Evolutionary conservation across 1,140 invertebrate genomes (phyloP).

Genomic region (Camponotus vicinus): DNA sequence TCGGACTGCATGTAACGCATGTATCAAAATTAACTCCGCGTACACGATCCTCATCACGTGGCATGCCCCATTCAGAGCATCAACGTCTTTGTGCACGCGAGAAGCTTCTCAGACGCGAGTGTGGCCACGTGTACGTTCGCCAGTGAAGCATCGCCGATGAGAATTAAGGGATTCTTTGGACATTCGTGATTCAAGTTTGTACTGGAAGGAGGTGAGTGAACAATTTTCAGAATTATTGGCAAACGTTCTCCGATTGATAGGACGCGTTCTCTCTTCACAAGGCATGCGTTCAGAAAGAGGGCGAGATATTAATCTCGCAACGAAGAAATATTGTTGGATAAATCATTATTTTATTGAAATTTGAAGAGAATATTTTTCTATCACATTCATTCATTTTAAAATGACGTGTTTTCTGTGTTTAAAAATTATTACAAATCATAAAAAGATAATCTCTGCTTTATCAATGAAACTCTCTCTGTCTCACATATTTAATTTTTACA

Average conservation of each 20-base stretch:
- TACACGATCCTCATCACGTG: constrained; percentile 62
- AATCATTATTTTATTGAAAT: background rate
- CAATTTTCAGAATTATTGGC: constrained; percentile 41
- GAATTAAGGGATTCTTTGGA: constrained; percentile 48
- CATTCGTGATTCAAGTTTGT: background rate
- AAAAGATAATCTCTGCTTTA: background rate
- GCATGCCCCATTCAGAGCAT: constrained; percentile 58
- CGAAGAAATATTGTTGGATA: background rate
- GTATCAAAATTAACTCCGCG: constrained; percentile 71
- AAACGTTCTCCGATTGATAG: constrained; percentile 64
- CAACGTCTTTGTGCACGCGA: constrained; percentile 30
- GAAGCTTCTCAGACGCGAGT: constrained; percentile 10
- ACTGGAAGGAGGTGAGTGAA: constrained; percentile 58
- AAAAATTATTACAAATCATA: background rate
- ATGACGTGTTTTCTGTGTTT: background rate
- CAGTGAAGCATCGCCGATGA: constrained; percentile 17
- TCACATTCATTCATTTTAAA: background rate
- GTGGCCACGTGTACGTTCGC: constrained; percentile 23
- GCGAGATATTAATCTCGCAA: background rate
- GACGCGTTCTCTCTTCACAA: constrained; percentile 40
- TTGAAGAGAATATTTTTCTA: background rate
- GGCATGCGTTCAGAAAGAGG: background rate
- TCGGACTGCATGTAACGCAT: constrained; percentile 56
- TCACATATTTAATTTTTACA: background rate
- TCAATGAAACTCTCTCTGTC: background rate